Evolutionary conservation across 2,797 vertebrate genomes (phyloP), one percentile per base, ranked within the genome.

Genomic region (Florisuga fusca): DNA sequence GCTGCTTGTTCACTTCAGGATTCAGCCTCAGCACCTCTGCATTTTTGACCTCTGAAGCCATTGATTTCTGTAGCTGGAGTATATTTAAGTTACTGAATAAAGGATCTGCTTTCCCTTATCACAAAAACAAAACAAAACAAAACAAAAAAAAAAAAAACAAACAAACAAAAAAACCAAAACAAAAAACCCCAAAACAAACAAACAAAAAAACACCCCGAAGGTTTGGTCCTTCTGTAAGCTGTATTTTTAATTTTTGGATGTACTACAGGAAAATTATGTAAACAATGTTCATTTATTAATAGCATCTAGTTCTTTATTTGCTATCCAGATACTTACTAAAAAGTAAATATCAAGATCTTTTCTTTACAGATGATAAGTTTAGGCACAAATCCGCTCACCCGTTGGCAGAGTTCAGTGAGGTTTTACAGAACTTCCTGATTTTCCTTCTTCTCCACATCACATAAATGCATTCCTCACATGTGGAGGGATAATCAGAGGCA

Each of bases 31-130:
- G 69, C 69, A 93, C 43, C 55, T 86, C 78, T 93, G 81, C 41
- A 43, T 89, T 78, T 78, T 64, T 93, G 93, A 95, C 84, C 93
- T 93, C 82, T 94, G 62, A 80, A 81, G 34, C 34, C 91, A 78
- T 92, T 93, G 89, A 95, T 97, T 94, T 92, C 58, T 95, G 58
- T 74, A 77, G 75, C 90, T 93, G 87, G 81, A 93, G 68, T 17
- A 51, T 5, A 45, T 72, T 91, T 64, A 81, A 68, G 66, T 25
- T 2, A 2, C 64, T 74, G 63, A 91, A 53, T 45, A 75, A 59
- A 90, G 81, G 88, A 73, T 72, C 54, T 89, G 14, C 80, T 85
- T 91, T 54, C 46, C 73, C 16, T 45, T 92, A 75, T 36, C 74
- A 62, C 54, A 31, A 79, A 64, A 66, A 82, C 13, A 41, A 13